Evolutionary conservation across 92 coral and sea anemone genomes (phyloP).

Genomic region (Palythoa heliodiscus): DNA sequence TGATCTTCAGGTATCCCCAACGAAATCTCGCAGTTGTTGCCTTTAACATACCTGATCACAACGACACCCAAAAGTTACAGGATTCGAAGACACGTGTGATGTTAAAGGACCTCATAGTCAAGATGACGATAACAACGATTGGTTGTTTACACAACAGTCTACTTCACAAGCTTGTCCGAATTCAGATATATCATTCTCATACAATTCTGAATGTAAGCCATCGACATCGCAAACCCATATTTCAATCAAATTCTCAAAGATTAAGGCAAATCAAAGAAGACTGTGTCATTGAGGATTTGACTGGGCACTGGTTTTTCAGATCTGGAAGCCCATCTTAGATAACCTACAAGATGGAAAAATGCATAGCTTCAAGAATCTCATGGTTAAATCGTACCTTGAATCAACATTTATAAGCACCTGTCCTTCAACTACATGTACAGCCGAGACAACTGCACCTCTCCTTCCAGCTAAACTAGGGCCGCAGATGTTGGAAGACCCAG

Average conservation of each 20-base stretch:
- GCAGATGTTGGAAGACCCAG: constrained; percentile 28
- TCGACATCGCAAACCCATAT: constrained; percentile 1
- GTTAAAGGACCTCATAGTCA: constrained; percentile 40
- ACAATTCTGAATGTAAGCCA: constrained; percentile 20
- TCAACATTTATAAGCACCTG: constrained; percentile 46
- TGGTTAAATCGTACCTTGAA: constrained; percentile 35
- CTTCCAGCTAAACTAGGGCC: constrained; percentile 30
- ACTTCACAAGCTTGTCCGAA: constrained; percentile 46
- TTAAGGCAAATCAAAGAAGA: not conserved
- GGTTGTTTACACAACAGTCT: constrained; percentile 47
- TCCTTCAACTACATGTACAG: constrained; percentile 34
- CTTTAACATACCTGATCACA: constrained; percentile 29
- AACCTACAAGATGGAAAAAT: constrained; percentile 33
- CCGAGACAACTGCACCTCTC: constrained; percentile 39
- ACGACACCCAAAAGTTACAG: constrained; percentile 33
- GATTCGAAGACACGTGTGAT: constrained; percentile 42
- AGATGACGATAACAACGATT: constrained; percentile 25
- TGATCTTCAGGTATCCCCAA: constrained; percentile 13
- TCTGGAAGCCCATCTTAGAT: constrained; percentile 45
- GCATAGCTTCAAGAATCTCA: constrained; percentile 41
- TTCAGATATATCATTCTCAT: constrained; percentile 41
- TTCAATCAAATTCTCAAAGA: constrained; percentile 11
- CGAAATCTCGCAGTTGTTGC: constrained; percentile 15
- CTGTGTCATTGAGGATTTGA: not conserved
- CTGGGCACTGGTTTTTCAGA: constrained; percentile 37